These are phyloP conservation scores for Spinus olivaceus DNA, from an alignment of 2,797 vertebrate species.

Conservation along the genomic window DNA sequence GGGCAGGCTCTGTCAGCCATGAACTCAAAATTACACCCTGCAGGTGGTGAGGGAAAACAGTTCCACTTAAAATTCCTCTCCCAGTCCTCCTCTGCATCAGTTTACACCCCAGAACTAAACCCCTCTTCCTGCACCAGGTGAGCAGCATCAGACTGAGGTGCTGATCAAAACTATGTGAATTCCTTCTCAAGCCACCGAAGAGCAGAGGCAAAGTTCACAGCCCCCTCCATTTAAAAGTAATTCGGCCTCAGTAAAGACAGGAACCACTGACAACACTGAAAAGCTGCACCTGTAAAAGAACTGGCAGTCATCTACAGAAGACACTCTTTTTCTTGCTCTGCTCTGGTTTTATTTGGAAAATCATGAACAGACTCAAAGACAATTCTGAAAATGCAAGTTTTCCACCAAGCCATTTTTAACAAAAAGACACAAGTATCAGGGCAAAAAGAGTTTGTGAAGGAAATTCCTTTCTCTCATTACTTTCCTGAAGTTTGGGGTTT, in stretches of 20 bases:
- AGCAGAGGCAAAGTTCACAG: not conserved
- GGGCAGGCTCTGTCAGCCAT: not conserved
- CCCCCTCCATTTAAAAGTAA: not conserved
- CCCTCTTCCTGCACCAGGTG: not conserved
- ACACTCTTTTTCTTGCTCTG: fast-evolving
- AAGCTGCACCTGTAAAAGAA: not conserved
- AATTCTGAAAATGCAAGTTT: not conserved
- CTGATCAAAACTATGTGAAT: not conserved
- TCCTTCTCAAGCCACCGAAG: not conserved
- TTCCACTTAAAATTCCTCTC: not conserved
- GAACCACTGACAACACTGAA: not conserved
- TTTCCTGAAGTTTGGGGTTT: not conserved
- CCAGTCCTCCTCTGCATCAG: not conserved
- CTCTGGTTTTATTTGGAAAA: not conserved
- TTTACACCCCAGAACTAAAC: not conserved
- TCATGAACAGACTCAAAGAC: not conserved
- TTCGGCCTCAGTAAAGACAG: not conserved
- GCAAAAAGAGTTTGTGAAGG: not conserved
- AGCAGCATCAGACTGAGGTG: not conserved
- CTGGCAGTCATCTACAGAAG: not conserved
- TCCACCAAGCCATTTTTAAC: not conserved
- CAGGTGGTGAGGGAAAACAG: not conserved
- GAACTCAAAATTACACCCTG: not conserved
- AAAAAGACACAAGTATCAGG: not conserved
- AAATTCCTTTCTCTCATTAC: not conserved